Evolutionary conservation across 1,140 invertebrate genomes (phyloP).

Genomic region (Danaus melanippus): DNA sequence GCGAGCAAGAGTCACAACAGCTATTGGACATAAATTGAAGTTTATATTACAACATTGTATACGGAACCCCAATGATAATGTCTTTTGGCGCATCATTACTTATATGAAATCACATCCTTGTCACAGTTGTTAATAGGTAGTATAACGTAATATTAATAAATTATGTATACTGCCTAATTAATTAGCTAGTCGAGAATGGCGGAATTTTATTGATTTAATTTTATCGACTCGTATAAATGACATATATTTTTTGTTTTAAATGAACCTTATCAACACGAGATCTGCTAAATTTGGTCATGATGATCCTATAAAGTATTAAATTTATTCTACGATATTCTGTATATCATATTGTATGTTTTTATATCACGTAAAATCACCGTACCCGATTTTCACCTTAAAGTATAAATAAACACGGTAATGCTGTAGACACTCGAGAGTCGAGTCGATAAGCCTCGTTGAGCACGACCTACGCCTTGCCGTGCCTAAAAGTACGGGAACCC

Average conservation of each 20-base stretch:
- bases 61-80: slow-evolving; percentile 6
- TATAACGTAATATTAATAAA: slow-evolving; percentile 26
- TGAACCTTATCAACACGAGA: slow-evolving; percentile 4
- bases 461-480: slow-evolving; percentile 4
- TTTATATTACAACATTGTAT: background rate
- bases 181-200: slow-evolving; percentile 21
- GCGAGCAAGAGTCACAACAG: too few relatives aligned
- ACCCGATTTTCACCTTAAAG: slow-evolving; percentile 11
- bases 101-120: slow-evolving; percentile 26
- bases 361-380: slow-evolving; percentile 16
- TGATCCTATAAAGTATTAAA: background rate
- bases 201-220: slow-evolving; percentile 25
- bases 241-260: slow-evolving; percentile 25
- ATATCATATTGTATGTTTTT: slow-evolving; percentile 5
- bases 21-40: too few relatives aligned
- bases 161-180: slow-evolving; percentile 33
- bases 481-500: slow-evolving; percentile 17
- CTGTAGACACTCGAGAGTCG: slow-evolving; percentile 3
- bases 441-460: slow-evolving; percentile 9
- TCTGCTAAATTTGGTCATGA: slow-evolving; percentile 7
- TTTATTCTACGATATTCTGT: background rate
- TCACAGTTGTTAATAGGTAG: slow-evolving; percentile 26
- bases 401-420: slow-evolving; percentile 19
- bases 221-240: slow-evolving; percentile 26
- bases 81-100: slow-evolving; percentile 1